These are phyloP conservation scores for Neopipo cinnamomea DNA, from an alignment of 2,113 vertebrate genomes.

Conservation along the genomic window DNA sequence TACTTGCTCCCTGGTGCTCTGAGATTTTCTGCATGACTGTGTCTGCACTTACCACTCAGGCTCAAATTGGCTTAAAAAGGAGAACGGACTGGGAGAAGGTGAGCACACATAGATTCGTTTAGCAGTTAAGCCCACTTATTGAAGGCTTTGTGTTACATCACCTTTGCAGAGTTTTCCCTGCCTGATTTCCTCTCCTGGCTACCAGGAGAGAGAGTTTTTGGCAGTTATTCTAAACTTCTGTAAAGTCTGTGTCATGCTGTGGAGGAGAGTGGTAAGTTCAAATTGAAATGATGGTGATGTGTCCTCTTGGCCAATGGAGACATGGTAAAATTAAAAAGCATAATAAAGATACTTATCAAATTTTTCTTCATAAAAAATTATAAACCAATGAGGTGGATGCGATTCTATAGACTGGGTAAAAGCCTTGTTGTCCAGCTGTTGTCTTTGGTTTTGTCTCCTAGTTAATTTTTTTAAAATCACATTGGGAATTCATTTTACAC, in stretches of 20 bases:
- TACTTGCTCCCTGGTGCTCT: background rate
- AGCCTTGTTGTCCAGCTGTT: background rate
- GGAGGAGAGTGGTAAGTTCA: background rate
- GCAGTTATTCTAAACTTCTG: background rate
- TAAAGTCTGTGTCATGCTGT: background rate
- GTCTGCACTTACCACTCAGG: background rate
- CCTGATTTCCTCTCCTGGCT: background rate
- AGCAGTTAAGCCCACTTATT: background rate
- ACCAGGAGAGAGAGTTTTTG: background rate
- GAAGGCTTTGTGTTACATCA: background rate
- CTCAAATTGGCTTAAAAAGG: conserved; percentile 22
- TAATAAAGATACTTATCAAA: background rate
- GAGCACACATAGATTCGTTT: background rate
- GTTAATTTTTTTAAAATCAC: background rate
- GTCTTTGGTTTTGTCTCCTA: background rate
- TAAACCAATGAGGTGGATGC: background rate
- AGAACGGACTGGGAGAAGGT: background rate
- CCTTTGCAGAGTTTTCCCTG: conserved; percentile 10
- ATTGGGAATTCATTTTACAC: background rate
- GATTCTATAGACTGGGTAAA: background rate
- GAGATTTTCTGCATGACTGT: conserved; percentile 25
- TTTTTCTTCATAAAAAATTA: background rate
- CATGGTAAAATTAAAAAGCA: background rate
- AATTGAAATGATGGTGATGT: background rate
- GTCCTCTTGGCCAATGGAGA: background rate